Conservation (phyloP, 2,888 invertebrate species). For the Callimorpha dominula region DNA sequence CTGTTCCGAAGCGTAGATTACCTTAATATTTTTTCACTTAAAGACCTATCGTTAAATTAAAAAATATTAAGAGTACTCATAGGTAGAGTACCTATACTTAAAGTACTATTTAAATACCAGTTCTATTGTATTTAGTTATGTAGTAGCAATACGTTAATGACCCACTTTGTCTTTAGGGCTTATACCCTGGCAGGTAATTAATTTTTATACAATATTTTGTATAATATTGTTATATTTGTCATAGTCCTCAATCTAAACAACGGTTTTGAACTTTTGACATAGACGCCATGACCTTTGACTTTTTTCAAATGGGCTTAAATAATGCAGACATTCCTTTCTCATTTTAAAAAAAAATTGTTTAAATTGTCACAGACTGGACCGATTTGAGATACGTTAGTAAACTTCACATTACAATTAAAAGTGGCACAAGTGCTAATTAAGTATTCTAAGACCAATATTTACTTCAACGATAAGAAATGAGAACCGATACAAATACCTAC, state of each 20-base stretch:
- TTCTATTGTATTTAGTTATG: not conserved
- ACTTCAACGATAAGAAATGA: slow-evolving; percentile 43
- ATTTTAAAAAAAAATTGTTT: not conserved
- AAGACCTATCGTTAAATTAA: no score
- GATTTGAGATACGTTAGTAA: slow-evolving; percentile 35
- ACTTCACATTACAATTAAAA: slow-evolving; percentile 25
- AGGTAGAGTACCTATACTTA: no score
- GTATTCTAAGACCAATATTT: slow-evolving; percentile 42
- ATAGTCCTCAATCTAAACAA: slow-evolving; percentile 1
- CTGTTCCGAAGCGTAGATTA: not conserved
- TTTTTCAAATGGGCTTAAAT: not conserved
- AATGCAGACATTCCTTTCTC: not conserved
- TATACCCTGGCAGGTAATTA: not conserved
- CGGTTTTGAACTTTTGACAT: slow-evolving; percentile 1
- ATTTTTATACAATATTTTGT: not conserved
- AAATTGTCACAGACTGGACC: not conserved
- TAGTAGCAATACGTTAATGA: not conserved
- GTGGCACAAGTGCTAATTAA: slow-evolving; percentile 49
- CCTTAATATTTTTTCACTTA: not conserved
- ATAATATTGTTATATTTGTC: not conserved
- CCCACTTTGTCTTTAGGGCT: not conserved
- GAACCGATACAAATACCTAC: slow-evolving; percentile 34
- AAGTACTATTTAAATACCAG: not conserved
- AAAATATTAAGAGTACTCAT: no score
- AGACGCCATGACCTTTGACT: not conserved